These are phyloP conservation scores for Hylaeus volcanicus DNA, from an alignment of 1,140 invertebrate genomes.

Conservation along the genomic window DNA sequence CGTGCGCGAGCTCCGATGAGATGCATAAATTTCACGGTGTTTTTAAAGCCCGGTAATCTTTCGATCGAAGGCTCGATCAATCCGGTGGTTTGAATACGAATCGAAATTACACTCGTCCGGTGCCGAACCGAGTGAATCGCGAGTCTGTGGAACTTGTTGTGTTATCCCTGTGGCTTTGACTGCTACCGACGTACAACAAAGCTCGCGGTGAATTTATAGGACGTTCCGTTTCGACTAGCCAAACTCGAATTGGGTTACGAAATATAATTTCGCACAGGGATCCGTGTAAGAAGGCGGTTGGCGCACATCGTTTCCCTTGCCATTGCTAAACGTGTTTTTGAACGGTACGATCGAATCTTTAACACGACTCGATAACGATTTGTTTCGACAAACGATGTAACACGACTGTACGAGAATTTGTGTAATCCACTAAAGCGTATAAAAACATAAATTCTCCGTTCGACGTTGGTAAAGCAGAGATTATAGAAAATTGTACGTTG, in stretches of 20 bases:
- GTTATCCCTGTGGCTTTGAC: not conserved
- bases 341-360: too few relatives aligned
- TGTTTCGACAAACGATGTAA: too few relatives aligned
- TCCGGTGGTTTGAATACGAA: slow-evolving; percentile 2
- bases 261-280: too few relatives aligned
- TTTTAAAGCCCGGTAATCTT: slow-evolving; percentile 40
- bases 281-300: too few relatives aligned
- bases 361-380: too few relatives aligned
- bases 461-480: not conserved
- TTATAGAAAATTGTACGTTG: not conserved
- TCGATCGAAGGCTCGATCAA: slow-evolving; percentile 18
- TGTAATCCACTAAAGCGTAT: too few relatives aligned
- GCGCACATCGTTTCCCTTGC: too few relatives aligned
- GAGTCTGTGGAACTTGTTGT: not conserved
- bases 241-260: too few relatives aligned
- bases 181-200: not conserved
- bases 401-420: too few relatives aligned
- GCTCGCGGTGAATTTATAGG: not conserved
- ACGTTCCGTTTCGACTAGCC: not conserved
- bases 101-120: slow-evolving; percentile 12
- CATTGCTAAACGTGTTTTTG: too few relatives aligned
- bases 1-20: not conserved
- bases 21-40: slow-evolving; percentile 38
- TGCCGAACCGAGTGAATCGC: not conserved
- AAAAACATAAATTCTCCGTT: not conserved